A percentile compares a stretch with the other conserved stretches of the same genome.
Evolutionary conservation across 2,797 vertebrate species (phyloP).

Genomic region (Dendrocincla tyrannina): DNA sequence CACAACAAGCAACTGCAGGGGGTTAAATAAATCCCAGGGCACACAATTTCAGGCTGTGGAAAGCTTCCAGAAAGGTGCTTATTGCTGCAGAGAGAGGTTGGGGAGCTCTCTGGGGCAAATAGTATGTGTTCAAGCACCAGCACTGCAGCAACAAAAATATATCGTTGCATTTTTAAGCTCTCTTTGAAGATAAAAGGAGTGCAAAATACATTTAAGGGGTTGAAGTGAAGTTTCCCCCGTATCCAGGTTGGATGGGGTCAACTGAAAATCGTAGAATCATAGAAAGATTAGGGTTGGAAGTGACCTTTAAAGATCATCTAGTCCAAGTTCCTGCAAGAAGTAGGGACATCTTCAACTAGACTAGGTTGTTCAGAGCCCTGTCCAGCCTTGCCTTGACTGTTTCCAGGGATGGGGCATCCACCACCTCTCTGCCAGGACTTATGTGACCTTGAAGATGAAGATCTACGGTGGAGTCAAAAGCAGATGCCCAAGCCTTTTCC

Average conservation of each 20-base stretch:
- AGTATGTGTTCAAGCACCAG: neutral
- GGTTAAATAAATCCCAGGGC: slow-evolving; percentile 7
- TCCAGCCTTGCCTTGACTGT: neutral
- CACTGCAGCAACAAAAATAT: neutral
- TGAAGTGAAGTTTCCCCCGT: neutral
- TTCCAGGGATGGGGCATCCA: neutral
- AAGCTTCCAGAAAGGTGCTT: neutral
- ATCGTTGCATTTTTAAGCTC: neutral
- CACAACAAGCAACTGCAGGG: neutral
- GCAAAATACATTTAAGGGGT: neutral
- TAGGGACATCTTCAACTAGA: neutral
- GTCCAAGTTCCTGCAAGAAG: neutral
- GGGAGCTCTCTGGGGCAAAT: neutral
- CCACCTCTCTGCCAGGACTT: neutral
- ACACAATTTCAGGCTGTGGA: neutral
- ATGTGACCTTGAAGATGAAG: neutral
- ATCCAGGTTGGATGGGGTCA: neutral
- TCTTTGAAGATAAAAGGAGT: neutral
- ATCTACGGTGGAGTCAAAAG: neutral
- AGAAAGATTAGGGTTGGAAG: neutral
- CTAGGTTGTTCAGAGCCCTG: neutral
- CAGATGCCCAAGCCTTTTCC: neutral
- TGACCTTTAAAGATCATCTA: neutral
- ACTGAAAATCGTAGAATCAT: neutral
- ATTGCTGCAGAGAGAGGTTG: neutral